Evolutionary conservation across 2,888 invertebrate species (phyloP), one percentile per base, ranked within the genome.

Genomic region (Podotricha telesiphe): DNA sequence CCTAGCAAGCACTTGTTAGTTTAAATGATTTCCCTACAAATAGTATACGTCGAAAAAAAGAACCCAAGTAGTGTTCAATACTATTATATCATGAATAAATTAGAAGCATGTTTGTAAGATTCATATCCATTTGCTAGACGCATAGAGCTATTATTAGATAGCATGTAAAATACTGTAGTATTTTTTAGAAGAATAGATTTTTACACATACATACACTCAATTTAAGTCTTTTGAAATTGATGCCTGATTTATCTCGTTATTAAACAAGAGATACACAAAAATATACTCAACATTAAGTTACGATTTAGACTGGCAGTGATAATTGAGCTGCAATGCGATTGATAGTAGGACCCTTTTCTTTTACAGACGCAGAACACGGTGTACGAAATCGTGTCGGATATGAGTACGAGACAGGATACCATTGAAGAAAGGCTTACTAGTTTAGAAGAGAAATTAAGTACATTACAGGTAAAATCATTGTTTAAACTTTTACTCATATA

Each of bases 311-410:
- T 86, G 79, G 83, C 87, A 89, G 82, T 91, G 76, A 78, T 77
- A 70, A 82, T 80, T 80, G 91, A 85, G 88, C 93, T 86, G 80
- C 93, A 90, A 92, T 86, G 82, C 93, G 86, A 93, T 89, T 93
- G 92, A 93, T 86, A 89, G 86, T 88, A 93, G 93, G 92, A 93
- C 86, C 93, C 93, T 86, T 93, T 93, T 84, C 84, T 94, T 80
- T 94, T 94, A 76, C 95, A 99, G 99, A 99, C 99, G 76, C 99
- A 99, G 94, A 98, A 98, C 84, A 98, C 98, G 65, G 98, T 99
- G 78, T 99, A 99, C 89, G 99, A 99, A 93, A 97, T 99, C 81
- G 99, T 99, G 75, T 98, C 98, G 68, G 99, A 99, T 82, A 98
- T 99, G 97, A 98, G 98, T 85, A 96, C 96, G 72, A 96, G 98